Evolutionary conservation across 2,113 vertebrate species (phyloP).

Genomic region (Andinoacara biseriatus): DNA sequence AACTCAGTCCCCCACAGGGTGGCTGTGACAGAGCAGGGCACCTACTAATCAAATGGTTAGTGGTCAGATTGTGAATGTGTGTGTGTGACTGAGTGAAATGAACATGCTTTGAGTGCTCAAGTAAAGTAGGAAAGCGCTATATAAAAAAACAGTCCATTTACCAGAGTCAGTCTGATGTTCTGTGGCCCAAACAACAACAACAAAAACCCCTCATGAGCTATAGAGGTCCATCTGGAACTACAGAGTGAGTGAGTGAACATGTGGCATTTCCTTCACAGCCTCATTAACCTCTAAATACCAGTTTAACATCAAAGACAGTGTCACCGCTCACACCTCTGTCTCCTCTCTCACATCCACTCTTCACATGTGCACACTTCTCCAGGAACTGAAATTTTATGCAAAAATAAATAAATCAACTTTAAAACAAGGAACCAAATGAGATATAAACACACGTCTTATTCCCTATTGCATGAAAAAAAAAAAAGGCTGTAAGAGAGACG

Average conservation of each 20-base stretch:
- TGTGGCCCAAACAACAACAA: not conserved
- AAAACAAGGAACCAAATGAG: not conserved
- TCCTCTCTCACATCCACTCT: conserved; percentile 17
- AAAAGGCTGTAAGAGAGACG: not conserved
- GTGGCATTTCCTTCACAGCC: conserved; percentile 65
- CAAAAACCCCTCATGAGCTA: not conserved
- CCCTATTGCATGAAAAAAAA: not conserved
- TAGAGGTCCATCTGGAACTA: not conserved
- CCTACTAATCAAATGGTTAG: no score
- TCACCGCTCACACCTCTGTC: conserved; percentile 55
- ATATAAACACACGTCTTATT: not conserved
- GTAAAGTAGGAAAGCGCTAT: no score
- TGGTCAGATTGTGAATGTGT: no score
- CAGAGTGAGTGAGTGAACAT: conserved; percentile 24
- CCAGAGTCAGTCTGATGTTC: no score
- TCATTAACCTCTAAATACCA: conserved; percentile 79
- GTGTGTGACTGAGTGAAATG: not conserved
- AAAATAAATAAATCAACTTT: rapidly evolving
- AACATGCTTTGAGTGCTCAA: no score
- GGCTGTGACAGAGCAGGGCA: no score
- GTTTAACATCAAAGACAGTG: conserved; percentile 77
- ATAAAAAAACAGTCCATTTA: no score
- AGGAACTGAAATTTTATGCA: not conserved
- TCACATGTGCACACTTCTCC: conserved; percentile 9
- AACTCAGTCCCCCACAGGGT: no score